Conservation (phyloP, 2,797 vertebrate species). For the Rhabdophis nuchalis region DNA sequence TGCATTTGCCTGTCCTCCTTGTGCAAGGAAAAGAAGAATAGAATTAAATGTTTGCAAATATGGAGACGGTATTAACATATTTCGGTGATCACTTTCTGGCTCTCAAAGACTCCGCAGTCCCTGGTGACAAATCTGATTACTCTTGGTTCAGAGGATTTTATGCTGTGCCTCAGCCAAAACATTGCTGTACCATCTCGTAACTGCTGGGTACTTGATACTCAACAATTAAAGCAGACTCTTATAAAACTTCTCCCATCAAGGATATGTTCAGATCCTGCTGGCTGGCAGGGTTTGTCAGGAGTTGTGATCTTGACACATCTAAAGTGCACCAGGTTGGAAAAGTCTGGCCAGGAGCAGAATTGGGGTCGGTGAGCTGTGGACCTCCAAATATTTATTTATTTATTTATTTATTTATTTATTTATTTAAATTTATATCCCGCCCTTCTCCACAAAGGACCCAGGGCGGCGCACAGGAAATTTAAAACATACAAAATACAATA, state of each 20-base stretch:
- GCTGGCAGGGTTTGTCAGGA: not conserved
- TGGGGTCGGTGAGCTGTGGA: not conserved
- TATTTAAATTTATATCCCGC: no score
- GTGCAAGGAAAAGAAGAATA: not conserved
- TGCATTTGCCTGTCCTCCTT: not conserved
- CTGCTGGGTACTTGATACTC: not conserved
- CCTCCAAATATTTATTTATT: no score
- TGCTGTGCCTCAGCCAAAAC: not conserved
- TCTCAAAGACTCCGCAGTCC: constrained; percentile 20
- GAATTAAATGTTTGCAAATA: not conserved
- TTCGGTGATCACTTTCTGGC: not conserved
- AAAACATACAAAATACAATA: no score
- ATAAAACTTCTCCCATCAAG: not conserved
- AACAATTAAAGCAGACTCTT: not conserved
- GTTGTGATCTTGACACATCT: not conserved
- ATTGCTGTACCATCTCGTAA: not conserved
- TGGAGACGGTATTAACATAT: not conserved
- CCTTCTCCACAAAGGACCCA: no score
- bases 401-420: no score
- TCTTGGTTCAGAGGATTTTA: constrained; percentile 17
- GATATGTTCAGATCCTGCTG: not conserved
- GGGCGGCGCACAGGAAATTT: no score
- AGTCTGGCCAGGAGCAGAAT: not conserved
- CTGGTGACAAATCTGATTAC: not conserved
- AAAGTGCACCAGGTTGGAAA: not conserved